Percentiles rank a stretch among this genome's conserved stretches.
phyloP scores from a whole-genome alignment of 92 coral and sea anemone species.

The Parazoanthus darwini region DNA sequence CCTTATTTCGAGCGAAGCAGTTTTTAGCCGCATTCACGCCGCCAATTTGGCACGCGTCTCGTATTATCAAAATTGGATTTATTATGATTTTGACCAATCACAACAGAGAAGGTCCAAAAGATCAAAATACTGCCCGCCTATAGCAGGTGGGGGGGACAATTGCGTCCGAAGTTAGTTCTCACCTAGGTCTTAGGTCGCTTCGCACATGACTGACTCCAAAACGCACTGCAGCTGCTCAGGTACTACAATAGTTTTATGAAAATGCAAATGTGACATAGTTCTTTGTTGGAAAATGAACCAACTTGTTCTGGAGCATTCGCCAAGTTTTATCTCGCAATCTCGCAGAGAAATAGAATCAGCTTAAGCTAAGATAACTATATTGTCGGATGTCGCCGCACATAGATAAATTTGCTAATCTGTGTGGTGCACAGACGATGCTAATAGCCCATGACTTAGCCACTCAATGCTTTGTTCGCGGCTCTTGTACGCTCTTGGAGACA shows the following conservation, averaged over 20 bases:
- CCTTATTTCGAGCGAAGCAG: not conserved
- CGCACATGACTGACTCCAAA: conserved; percentile 75
- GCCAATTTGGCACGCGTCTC: conserved; percentile 81
- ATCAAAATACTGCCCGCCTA: conserved; percentile 74
- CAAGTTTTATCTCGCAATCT: conserved; percentile 10
- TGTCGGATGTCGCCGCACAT: conserved; percentile 3
- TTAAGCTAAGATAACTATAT: not conserved
- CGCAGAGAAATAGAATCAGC: not conserved
- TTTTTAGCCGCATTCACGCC: not conserved
- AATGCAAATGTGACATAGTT: conserved; percentile 33
- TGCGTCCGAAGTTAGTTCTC: conserved; percentile 55
- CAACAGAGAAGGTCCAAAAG: conserved; percentile 34
- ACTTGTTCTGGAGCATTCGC: conserved; percentile 1
- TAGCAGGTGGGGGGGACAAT: conserved; percentile 84
- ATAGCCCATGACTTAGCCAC: not conserved
- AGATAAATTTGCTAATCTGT: conserved; percentile 15
- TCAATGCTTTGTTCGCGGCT: not conserved
- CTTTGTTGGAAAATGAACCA: conserved; percentile 50
- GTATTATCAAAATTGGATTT: conserved; percentile 61
- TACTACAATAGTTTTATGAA: conserved; percentile 61
- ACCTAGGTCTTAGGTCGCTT: conserved; percentile 65
- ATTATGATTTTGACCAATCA: conserved; percentile 80
- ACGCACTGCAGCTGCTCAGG: conserved; percentile 71
- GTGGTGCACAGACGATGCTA: not conserved
- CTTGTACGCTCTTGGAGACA: conserved; percentile 29